Conservation (phyloP, 2,888 invertebrate species). For the Lepidonotus clava region DNA sequence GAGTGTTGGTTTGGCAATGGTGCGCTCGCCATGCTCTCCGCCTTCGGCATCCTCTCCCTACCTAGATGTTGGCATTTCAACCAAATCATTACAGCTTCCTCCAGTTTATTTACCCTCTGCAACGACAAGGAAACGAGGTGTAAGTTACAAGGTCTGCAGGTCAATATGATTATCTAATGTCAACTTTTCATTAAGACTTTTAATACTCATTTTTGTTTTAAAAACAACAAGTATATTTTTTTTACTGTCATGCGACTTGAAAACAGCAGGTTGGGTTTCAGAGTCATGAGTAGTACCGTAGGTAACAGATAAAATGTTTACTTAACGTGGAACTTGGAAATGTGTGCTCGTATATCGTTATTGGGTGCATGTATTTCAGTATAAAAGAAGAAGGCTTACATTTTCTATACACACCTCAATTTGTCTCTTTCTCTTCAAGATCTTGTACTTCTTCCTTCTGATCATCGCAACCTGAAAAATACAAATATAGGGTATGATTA, state of each 20-base stretch:
- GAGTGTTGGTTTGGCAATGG: conserved; percentile 48
- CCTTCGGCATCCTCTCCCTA: conserved; percentile 47
- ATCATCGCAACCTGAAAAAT: neutral
- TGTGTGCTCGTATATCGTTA: no score
- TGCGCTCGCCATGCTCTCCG: neutral
- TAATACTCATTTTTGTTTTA: no score
- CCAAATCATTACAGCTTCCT: conserved; percentile 45
- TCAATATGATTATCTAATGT: no score
- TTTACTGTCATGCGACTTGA: no score
- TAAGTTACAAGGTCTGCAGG: no score
- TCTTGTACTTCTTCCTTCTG: conserved; percentile 36
- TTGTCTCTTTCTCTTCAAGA: conserved; percentile 25
- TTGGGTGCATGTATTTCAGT: no score
- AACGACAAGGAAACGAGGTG: neutral
- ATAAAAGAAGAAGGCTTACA: neutral
- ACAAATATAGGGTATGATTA: neutral
- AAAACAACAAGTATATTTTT: no score
- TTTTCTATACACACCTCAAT: conserved; percentile 27
- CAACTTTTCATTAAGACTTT: no score
- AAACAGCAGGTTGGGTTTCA: no score
- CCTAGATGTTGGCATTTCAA: conserved; percentile 42
- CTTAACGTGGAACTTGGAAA: no score
- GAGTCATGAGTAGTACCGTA: no score
- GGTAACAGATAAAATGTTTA: no score
- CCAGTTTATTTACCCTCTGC: conserved; percentile 13